Evolutionary conservation across 2,113 vertebrate genomes (phyloP).

Genomic region (Macaca fascicularis): T2T-MFA8v1.1 NC_088386.1:137381501-137382000

Average conservation of each 20-base stretch:
- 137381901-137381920: too few relatives aligned
- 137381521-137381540: background rate
- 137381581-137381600: background rate
- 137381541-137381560: background rate
- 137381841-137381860: too few relatives aligned
- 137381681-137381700: accelerated
- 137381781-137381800: too few relatives aligned
- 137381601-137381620: background rate
- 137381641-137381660: background rate
- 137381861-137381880: too few relatives aligned
- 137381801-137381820: too few relatives aligned
- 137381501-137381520: background rate
- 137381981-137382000: background rate
- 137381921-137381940: too few relatives aligned
- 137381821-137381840: too few relatives aligned
- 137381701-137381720: too few relatives aligned
- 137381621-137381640: background rate
- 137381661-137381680: too few relatives aligned
- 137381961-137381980: background rate
- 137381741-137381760: accelerated
- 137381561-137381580: background rate
- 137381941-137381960: background rate
- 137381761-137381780: too few relatives aligned
- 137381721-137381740: too few relatives aligned
- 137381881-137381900: too few relatives aligned